Conservation (phyloP, 2,113 vertebrate genomes). For the Tupaia chinensis region DNA sequence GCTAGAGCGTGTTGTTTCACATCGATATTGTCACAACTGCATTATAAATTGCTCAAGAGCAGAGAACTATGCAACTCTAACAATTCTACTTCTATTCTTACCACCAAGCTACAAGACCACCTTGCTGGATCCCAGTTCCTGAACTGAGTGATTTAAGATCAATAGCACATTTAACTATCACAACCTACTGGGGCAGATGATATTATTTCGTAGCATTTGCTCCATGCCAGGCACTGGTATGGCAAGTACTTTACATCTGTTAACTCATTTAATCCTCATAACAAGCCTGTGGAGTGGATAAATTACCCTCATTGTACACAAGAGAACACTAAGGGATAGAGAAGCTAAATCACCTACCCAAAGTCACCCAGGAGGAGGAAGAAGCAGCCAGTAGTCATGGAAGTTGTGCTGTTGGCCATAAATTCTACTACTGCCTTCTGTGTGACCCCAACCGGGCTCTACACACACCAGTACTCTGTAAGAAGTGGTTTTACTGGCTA, state of each 20-base stretch:
- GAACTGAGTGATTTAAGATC: background rate
- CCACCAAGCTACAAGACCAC: background rate
- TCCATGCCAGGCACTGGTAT: background rate
- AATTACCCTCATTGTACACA: background rate
- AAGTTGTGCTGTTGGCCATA: background rate
- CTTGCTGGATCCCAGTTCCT: background rate
- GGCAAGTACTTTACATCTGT: background rate
- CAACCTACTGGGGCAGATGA: background rate
- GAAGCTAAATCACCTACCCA: background rate
- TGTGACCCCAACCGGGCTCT: rapidly evolving
- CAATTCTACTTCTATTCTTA: background rate
- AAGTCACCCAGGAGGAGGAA: background rate
- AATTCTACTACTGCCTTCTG: background rate
- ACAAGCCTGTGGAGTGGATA: background rate
- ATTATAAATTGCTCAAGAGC: background rate
- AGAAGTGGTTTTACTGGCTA: background rate
- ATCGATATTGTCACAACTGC: background rate
- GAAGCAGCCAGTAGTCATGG: background rate
- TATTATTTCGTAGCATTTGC: background rate
- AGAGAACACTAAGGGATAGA: background rate
- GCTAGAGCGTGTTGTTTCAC: background rate
- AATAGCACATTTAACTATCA: background rate
- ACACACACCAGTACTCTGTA: background rate
- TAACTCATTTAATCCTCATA: background rate
- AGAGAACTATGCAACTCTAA: background rate